A percentile compares a stretch with the other conserved stretches of the same genome.
These are phyloP conservation scores for Salticus scenicus DNA, from an alignment of 2,888 invertebrate species.

Conservation along the genomic window DNA sequence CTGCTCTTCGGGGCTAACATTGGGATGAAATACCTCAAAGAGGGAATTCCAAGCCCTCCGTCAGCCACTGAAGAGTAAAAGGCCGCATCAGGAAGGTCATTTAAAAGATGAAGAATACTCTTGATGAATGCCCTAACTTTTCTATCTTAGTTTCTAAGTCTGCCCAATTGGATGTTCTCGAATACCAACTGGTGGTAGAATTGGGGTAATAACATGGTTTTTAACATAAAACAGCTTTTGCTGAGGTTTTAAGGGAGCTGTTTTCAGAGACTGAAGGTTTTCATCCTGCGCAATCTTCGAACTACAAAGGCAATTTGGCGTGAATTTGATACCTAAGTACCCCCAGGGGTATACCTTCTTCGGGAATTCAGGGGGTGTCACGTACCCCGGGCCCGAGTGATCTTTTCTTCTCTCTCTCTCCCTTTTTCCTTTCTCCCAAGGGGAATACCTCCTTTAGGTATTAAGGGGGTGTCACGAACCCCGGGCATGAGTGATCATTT, in stretches of 20 bases:
- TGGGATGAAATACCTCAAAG: too few species aligned
- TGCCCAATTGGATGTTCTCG: background rate
- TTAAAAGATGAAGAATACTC: background rate
- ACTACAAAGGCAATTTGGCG: background rate
- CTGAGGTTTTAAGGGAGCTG: background rate
- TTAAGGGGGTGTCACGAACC: too few species aligned
- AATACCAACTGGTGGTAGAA: too few species aligned
- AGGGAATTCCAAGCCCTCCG: too few species aligned
- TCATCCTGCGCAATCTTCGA: background rate
- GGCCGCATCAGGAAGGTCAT: background rate
- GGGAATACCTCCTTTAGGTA: too few species aligned
- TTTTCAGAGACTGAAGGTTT: background rate
- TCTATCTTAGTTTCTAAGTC: background rate
- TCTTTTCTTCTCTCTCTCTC: too few species aligned
- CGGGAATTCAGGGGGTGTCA: too few species aligned
- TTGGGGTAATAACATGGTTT: background rate
- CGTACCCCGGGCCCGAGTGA: too few species aligned
- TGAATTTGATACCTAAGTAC: background rate
- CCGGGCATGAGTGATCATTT: too few species aligned
- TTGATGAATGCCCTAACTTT: background rate
- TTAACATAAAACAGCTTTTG: conserved; percentile 1
- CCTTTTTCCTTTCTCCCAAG: too few species aligned
- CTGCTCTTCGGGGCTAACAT: background rate
- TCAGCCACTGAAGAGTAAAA: background rate
- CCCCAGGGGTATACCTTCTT: too few species aligned